Evolutionary conservation across 2,888 invertebrate species (phyloP).

Genomic region (Diarsia brunnea): DNA sequence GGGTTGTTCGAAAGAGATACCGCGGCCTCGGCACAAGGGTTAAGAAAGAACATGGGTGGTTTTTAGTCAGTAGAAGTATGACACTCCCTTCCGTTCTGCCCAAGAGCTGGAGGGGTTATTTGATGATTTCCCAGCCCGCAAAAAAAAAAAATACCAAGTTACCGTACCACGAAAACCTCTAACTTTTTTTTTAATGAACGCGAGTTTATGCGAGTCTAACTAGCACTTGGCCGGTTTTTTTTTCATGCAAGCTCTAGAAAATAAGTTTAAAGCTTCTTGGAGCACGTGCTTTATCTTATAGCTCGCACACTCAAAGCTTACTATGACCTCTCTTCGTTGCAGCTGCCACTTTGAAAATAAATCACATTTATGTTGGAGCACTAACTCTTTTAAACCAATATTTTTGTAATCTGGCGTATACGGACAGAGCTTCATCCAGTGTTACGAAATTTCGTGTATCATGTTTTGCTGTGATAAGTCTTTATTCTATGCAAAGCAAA

Average conservation of each 20-base stretch:
- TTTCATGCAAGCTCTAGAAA: not conserved
- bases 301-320: slow-evolving; percentile 14
- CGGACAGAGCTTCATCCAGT: not conserved
- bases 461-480: not conserved
- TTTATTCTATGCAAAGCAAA: not conserved
- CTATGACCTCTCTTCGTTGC: not conserved
- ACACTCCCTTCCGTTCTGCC: no score
- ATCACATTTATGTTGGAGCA: not conserved
- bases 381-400: not conserved
- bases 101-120: no score
- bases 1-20: no score
- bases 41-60: no score
- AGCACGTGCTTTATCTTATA: slow-evolving; percentile 33
- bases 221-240: not conserved
- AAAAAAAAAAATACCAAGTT: no score
- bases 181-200: no score
- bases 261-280: slow-evolving; percentile 25
- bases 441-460: not conserved
- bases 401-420: not conserved
- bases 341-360: not conserved
- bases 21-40: no score
- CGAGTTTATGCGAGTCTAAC: no score
- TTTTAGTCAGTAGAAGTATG: no score
- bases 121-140: no score
- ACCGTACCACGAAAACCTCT: no score